These are phyloP conservation scores for Itoplectis maculator DNA, from an alignment of 2,888 invertebrate genomes.

Conservation along the genomic window DNA sequence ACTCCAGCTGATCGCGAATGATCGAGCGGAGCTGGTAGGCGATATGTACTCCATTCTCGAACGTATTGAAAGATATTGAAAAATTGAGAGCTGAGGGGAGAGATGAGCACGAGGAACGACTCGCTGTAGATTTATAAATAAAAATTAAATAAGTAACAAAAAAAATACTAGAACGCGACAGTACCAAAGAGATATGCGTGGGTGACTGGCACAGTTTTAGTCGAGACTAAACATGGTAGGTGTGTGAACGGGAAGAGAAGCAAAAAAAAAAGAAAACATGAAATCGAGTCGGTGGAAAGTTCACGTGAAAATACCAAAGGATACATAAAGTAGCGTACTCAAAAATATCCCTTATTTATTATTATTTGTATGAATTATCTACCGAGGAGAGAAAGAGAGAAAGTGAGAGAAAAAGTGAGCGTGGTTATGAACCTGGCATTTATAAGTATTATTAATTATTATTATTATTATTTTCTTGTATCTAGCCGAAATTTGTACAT, in stretches of 20 bases:
- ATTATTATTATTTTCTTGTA: slow-evolving; percentile 68
- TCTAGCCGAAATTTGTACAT: slow-evolving; percentile 72
- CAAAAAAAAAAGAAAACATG: slow-evolving; percentile 15
- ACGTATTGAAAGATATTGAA: slow-evolving; percentile 39
- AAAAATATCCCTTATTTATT: slow-evolving; percentile 59
- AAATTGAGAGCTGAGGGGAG: slow-evolving; percentile 36
- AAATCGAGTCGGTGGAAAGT: slow-evolving; percentile 74
- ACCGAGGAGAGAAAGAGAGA: slow-evolving; percentile 59
- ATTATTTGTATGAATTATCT: slow-evolving; percentile 68
- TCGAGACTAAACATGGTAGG: slow-evolving; percentile 69
- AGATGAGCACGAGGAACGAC: slow-evolving; percentile 61
- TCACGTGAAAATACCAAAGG: slow-evolving; percentile 68
- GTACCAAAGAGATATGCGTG: slow-evolving; percentile 67
- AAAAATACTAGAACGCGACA: slow-evolving; percentile 62
- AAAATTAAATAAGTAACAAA: slow-evolving; percentile 59
- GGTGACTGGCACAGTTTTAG: slow-evolving; percentile 70
- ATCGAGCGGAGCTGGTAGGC: slow-evolving; percentile 55
- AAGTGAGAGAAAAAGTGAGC: slow-evolving; percentile 45
- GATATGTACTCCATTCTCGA: slow-evolving; percentile 44
- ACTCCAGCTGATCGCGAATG: slow-evolving; percentile 36
- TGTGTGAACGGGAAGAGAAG: slow-evolving; percentile 8
- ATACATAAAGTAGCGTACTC: slow-evolving; percentile 58
- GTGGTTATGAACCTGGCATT: slow-evolving; percentile 75
- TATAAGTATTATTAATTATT: slow-evolving; percentile 53
- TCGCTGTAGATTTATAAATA: slow-evolving; percentile 70